phyloP scores from a whole-genome alignment of 2,113 vertebrate species.

The Formicarius rufipectus region DNA sequence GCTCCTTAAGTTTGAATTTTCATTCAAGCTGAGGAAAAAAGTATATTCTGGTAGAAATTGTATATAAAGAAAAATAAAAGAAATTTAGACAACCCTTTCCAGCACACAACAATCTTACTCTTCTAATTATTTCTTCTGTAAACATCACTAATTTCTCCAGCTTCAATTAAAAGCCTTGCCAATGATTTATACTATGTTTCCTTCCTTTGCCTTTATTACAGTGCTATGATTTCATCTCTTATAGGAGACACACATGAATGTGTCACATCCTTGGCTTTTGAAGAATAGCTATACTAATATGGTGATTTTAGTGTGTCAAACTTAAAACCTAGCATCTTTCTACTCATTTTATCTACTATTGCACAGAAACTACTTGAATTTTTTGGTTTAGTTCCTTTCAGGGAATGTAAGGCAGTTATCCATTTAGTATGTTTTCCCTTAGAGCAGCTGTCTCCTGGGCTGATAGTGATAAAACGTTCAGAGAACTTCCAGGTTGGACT shows the following conservation, averaged over 20 bases:
- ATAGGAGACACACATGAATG: accelerated
- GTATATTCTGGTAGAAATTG: background rate
- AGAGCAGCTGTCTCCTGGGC: background rate
- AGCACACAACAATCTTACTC: background rate
- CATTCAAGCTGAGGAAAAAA: background rate
- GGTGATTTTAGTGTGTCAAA: background rate
- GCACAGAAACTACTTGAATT: background rate
- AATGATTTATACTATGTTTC: background rate
- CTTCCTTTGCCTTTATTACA: background rate
- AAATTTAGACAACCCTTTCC: background rate
- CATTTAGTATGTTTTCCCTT: background rate
- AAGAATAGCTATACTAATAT: background rate
- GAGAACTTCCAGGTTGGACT: background rate
- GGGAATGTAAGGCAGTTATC: background rate
- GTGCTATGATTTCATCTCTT: background rate
- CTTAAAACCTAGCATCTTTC: background rate
- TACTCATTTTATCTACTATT: background rate
- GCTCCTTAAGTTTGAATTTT: background rate
- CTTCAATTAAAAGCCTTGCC: background rate
- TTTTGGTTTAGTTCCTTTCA: background rate
- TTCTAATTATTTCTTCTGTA: background rate
- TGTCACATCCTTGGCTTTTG: background rate
- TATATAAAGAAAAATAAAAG: background rate
- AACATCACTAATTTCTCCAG: background rate
- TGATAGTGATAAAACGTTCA: background rate